Base-by-base conservation (phyloP, 2,888 invertebrate species). In the Loripinus fragilis region DNA sequence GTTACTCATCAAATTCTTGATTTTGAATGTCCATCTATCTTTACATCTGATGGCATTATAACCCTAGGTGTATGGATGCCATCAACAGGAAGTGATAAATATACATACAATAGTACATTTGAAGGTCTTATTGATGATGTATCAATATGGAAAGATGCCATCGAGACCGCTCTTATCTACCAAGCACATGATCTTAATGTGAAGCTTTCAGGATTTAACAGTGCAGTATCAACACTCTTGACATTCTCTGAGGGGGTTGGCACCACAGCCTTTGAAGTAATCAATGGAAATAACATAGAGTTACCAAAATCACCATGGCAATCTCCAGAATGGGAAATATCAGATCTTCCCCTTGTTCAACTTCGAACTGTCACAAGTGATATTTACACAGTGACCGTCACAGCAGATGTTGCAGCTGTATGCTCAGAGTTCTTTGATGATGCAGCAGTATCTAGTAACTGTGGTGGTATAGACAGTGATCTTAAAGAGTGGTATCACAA, bases 161-260 rank as follows among this genome's bases (percentile, higher is more conserved):
- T 90, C 25, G 87, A 88, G 45, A 70, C 76, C 25, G 65, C 83
- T 10, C 42, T 89, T 12, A 81, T 89, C 15, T 87, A 85, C 70
- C 90, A 90, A 73, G 86, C 85, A 0, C 80, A 88, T 55, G 77
- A 76, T 17, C 80, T 89, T 20, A 87, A 88, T 73, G 77, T 87
- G 0, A 86, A 87, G 64, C 71, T 86, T 17, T 85, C 87, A 30
- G 78, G 86, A 28, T 90, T 90, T 70, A 42, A 79, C n/a, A 70
- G 76, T 8, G 76, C 88, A 30, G 71, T 90, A 2, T 35, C 86
- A 23, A 74, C 81, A 17, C 77, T 88, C 10, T 82, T 84, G 30
- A 84, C 87, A 15, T 87, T 90, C 76, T 77, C 85, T n/a, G 88
- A 85, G 71, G 90, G 88, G 3, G 78, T 86, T 25, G 90, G 89